Conservation (phyloP, 1,140 invertebrate genomes). For the Hylaeus anthracinus region DNA sequence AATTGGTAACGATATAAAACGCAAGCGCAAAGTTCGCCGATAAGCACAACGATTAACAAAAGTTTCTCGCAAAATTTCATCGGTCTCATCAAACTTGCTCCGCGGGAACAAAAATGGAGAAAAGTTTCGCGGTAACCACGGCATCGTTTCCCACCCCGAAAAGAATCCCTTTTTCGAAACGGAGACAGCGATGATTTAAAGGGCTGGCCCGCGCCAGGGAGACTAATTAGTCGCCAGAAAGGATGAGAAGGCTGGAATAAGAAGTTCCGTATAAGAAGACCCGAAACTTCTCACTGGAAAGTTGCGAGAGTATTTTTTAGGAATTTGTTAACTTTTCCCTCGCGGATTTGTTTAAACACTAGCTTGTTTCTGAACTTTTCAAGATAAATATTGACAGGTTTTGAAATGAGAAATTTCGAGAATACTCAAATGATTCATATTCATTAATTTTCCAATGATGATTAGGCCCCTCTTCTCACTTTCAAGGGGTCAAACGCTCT, state of each 20-base stretch:
- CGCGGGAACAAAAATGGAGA: background rate
- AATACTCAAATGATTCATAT: no score
- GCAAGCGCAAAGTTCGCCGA: conserved; percentile 3
- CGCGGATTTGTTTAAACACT: no score
- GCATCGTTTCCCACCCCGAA: background rate
- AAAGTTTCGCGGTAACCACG: conserved; percentile 1
- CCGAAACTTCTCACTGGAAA: no score
- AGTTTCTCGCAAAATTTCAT: conserved; percentile 27
- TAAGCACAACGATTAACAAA: conserved; percentile 39
- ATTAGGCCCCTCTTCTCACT: no score
- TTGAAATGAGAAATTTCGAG: no score
- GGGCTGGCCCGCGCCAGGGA: background rate
- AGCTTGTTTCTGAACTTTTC: no score
- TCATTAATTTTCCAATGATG: no score
- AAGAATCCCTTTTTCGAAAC: conserved; percentile 29
- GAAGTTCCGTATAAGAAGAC: background rate
- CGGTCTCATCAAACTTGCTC: conserved; percentile 33
- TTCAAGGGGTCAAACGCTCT: no score
- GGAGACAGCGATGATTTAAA: conserved; percentile 23
- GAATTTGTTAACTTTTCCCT: no score
- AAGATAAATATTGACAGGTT: no score
- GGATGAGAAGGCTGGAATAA: background rate
- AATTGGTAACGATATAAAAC: conserved; percentile 39
- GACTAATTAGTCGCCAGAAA: conserved; percentile 17
- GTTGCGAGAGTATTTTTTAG: no score